Evolutionary conservation across 2,888 invertebrate genomes (phyloP).

Genomic region (Stictocephala bisonia): DNA sequence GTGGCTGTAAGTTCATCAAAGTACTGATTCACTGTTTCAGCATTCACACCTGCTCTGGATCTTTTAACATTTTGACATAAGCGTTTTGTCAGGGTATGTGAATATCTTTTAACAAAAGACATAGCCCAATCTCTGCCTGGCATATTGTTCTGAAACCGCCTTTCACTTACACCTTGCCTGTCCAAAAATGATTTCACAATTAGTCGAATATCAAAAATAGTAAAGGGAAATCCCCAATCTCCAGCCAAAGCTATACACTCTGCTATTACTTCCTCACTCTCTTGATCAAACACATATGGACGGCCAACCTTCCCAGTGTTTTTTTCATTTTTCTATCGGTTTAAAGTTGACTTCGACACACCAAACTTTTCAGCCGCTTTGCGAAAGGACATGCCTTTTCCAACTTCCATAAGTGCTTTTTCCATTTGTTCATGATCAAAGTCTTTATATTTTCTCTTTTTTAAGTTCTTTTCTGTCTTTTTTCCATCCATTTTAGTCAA

Average conservation of each 20-base stretch:
- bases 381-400: constrained; percentile 17
- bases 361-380: constrained; percentile 33
- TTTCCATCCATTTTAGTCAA: too few relatives aligned
- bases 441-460: constrained; percentile 33
- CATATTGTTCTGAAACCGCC: constrained; percentile 44
- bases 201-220: constrained; percentile 49
- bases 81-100: constrained; percentile 35
- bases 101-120: constrained; percentile 45
- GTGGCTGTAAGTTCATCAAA: constrained; percentile 53
- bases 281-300: constrained; percentile 40
- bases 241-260: constrained; percentile 42
- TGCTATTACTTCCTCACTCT: constrained; percentile 37
- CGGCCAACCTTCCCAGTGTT: constrained; percentile 40
- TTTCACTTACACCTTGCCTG: too few relatives aligned
- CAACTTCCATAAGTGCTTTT: constrained; percentile 14
- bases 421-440: constrained; percentile 9
- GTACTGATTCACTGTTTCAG: constrained; percentile 51
- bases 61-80: constrained; percentile 51
- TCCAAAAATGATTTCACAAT: too few relatives aligned
- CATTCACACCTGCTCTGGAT: constrained; percentile 47
- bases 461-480: too few relatives aligned
- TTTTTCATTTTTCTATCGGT: not conserved
- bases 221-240: constrained; percentile 51
- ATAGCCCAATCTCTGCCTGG: constrained; percentile 42
- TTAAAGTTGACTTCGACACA: constrained; percentile 10